Conservation (phyloP, 2,888 invertebrate genomes). For the Halictus quadricinctus region DNA sequence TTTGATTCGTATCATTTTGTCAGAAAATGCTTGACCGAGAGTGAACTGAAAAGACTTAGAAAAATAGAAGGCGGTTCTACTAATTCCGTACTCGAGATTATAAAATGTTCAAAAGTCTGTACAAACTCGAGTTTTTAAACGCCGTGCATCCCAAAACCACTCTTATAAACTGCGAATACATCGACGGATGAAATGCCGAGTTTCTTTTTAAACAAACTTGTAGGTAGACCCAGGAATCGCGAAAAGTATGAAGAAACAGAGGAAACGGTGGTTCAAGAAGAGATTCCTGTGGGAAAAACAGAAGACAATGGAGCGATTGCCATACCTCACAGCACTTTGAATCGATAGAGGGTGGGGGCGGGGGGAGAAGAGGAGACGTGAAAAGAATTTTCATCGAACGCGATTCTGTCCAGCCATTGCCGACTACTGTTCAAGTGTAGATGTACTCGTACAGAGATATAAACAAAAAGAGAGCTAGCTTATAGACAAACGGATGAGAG, state of each 20-base stretch:
- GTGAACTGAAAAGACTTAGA: not conserved
- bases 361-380: constrained; percentile 33
- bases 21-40: not conserved
- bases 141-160: not conserved
- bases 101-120: constrained; percentile 33
- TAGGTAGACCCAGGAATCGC: not conserved
- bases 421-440: constrained; percentile 79
- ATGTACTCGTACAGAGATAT: constrained; percentile 55
- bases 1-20: not conserved
- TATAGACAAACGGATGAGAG: constrained; percentile 47
- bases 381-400: constrained; percentile 61
- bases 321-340: constrained; percentile 2
- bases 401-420: constrained; percentile 78
- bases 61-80: not conserved
- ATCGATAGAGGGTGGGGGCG: not conserved
- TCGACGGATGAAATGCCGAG: not conserved
- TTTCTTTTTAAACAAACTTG: not conserved
- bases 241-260: constrained; percentile 7
- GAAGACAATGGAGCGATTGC: not conserved
- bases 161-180: not conserved
- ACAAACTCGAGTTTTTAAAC: not conserved
- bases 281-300: not conserved
- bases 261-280: not conserved
- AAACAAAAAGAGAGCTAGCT: constrained; percentile 59
- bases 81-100: constrained; percentile 37